Conservation (phyloP, 2,888 invertebrate species). For the Tetragonula carbonaria region DNA sequence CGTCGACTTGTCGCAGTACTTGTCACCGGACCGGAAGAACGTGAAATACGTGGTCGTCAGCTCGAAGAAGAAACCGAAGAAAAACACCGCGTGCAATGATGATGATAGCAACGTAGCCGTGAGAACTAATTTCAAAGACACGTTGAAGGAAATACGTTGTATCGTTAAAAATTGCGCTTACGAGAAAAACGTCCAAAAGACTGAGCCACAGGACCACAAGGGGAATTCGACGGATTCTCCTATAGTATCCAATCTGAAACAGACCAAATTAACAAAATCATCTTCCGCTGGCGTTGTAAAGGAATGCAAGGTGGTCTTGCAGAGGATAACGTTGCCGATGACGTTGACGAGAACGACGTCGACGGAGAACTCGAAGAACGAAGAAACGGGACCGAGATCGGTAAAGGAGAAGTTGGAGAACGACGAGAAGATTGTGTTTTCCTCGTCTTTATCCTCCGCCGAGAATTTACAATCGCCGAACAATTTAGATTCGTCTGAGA, state of each 20-base stretch:
- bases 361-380: not conserved
- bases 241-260: not conserved
- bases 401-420: constrained; percentile 54
- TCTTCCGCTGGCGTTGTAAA: not conserved
- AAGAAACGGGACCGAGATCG: constrained; percentile 41
- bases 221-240: not conserved
- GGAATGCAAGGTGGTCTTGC: constrained; percentile 68
- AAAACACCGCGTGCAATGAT: not conserved
- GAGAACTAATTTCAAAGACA: not conserved
- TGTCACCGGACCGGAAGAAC: constrained; percentile 14
- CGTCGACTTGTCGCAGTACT: constrained; percentile 54
- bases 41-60: not conserved
- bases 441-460: constrained; percentile 11
- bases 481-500: constrained; percentile 41
- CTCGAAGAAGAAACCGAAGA: not conserved
- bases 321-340: constrained; percentile 57
- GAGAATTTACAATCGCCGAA: constrained; percentile 10
- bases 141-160: not conserved
- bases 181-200: not conserved
- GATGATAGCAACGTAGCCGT: not conserved
- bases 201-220: constrained; percentile 1
- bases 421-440: constrained; percentile 49
- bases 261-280: not conserved
- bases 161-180: constrained; percentile 6
- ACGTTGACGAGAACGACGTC: not conserved